Evolutionary conservation across 2,888 invertebrate species (phyloP), one percentile per base, ranked within the genome.

Genomic region (Polydrusus cervinus): DNA sequence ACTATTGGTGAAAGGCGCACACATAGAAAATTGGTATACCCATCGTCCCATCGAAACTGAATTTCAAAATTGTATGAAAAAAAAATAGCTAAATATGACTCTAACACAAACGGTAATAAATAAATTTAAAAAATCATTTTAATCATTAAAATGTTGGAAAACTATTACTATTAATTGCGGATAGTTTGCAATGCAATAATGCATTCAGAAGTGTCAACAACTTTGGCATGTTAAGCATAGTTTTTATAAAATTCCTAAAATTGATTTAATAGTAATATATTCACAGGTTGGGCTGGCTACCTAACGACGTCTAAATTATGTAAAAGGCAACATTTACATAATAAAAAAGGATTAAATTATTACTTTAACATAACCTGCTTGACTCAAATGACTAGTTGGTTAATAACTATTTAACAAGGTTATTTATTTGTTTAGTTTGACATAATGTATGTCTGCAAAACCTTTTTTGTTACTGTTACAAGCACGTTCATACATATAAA

Each of bases 191-290:
- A 16, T 60, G 38, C 38, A 38, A n/a, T 60, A 34, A 55, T 55
- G 34, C 55, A 38, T 38, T 60, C 38, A 60, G 18, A 14, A 38
- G 57, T 60, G 57, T 60, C 57, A 16, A 38, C 11, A 40, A 60
- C 38, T 38, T 40, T 60, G 57, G 38, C 57, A 38, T 60, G 38
- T 60, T 60, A 18, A 60, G 18, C 38, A 60, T 60, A 60, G 57
- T 60, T 60, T 60, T 60, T 16, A 60, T 18, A 16, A 38, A 60
- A 60, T 57, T 57, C 34, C 30, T 7, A 57, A 57, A 57, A 34
- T 38, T 18, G 16, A 60, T 60, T 60, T 38, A 60, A 14, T 60
- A 60, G 38, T 60, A 38, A 60, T 38, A 34, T 60, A 60, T 60
- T 60, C 38, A 60, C 57, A 34, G 34, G 38, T 60, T 9, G 38